A percentile compares a stretch with the other conserved stretches of the same genome.
These are phyloP conservation scores for Drosophila trapezifrons DNA, from an alignment of 1,140 invertebrate species.

Conservation along the genomic window DNA sequence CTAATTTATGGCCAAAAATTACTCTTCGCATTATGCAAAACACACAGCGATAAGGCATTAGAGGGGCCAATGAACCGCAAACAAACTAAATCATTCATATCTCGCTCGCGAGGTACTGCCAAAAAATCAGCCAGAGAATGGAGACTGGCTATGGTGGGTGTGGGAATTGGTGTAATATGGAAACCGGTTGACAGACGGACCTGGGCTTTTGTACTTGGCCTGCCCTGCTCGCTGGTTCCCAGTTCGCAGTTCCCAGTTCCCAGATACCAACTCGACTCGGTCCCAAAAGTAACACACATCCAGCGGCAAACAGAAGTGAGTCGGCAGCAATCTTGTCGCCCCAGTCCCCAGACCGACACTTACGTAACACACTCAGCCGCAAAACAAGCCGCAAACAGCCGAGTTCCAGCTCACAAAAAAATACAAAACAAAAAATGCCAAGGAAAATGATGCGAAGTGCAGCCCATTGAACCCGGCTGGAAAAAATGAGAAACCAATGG, in stretches of 20 bases:
- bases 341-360: slow-evolving; percentile 36
- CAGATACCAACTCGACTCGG: slow-evolving; percentile 47
- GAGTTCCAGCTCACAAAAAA: slow-evolving; percentile 9
- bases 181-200: slow-evolving; percentile 64
- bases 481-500: slow-evolving; percentile 28
- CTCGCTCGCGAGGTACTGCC: slow-evolving; percentile 52
- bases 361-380: slow-evolving; percentile 52
- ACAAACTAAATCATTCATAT: slow-evolving; percentile 75
- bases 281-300: slow-evolving; percentile 64
- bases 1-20: slow-evolving; percentile 66
- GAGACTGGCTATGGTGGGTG: slow-evolving; percentile 27
- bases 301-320: slow-evolving; percentile 61
- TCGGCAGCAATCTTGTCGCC: slow-evolving; percentile 58
- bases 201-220: slow-evolving; percentile 53
- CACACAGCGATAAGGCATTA: slow-evolving; percentile 59
- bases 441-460: slow-evolving; percentile 37
- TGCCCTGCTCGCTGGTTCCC: slow-evolving; percentile 5
- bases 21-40: slow-evolving; percentile 74
- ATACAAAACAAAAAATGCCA: slow-evolving; percentile 16
- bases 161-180: slow-evolving; percentile 50
- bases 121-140: slow-evolving; percentile 27
- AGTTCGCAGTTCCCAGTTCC: slow-evolving; percentile 24
- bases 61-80: slow-evolving; percentile 74
- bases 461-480: slow-evolving; percentile 30
- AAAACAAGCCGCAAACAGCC: slow-evolving; percentile 10